phyloP scores from a whole-genome alignment of 1,140 invertebrate species.

The Lerema accius region DNA sequence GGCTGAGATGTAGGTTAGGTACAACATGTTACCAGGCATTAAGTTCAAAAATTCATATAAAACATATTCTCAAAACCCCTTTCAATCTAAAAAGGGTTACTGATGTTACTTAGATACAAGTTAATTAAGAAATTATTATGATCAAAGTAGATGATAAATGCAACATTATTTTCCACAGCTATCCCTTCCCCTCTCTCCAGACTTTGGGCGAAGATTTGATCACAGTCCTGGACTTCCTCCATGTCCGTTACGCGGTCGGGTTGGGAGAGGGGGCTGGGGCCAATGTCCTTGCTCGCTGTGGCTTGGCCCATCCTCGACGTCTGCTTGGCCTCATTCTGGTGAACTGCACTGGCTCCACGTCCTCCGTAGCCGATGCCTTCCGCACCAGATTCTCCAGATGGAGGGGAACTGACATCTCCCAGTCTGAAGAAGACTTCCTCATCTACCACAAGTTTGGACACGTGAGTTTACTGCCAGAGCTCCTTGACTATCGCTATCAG shows the following conservation, averaged over 20 bases:
- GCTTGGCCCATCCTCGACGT: conserved; percentile 89
- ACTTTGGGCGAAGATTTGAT: conserved; percentile 92
- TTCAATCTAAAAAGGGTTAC: too few relatives aligned
- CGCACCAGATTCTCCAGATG: conserved; percentile 92
- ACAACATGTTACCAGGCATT: too few relatives aligned
- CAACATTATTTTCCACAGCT: conserved; percentile 77
- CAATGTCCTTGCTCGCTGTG: conserved; percentile 93
- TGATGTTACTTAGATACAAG: too few relatives aligned
- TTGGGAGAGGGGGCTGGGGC: conserved; percentile 95
- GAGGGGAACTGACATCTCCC: conserved; percentile 88
- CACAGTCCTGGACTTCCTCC: conserved; percentile 91
- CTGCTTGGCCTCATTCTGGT: conserved; percentile 91
- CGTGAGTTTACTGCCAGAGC: conserved; percentile 85
- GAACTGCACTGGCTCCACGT: conserved; percentile 94
- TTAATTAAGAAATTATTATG: too few relatives aligned
- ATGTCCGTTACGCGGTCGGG: conserved; percentile 90
- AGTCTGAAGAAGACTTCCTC: conserved; percentile 92
- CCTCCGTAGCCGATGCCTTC: conserved; percentile 93
- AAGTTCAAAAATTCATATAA: too few relatives aligned
- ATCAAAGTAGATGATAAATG: background rate
- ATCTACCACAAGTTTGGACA: conserved; percentile 96
- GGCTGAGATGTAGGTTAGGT: too few relatives aligned
- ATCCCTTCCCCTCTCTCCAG: conserved; percentile 92
- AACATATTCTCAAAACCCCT: too few relatives aligned
- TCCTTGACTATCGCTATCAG: conserved; percentile 63